Conservation (phyloP, 2,113 vertebrate genomes). For the Rafetus swinhoei region DNA sequence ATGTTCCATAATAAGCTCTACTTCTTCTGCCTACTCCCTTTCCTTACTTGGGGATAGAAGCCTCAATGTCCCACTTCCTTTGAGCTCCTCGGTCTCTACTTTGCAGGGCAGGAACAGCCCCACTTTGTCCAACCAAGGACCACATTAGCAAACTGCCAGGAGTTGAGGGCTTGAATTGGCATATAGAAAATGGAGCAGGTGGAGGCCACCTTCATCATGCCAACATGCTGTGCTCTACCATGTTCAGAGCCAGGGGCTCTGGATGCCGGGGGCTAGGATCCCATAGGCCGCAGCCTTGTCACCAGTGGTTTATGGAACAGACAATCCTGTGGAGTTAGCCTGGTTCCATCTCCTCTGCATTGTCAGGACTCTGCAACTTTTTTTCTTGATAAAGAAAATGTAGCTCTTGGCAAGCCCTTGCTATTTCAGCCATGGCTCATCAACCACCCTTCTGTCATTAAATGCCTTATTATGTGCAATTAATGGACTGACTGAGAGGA, state of each 20-base stretch:
- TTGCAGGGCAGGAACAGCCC: background rate
- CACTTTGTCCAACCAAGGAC: background rate
- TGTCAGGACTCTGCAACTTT: background rate
- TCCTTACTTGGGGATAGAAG: background rate
- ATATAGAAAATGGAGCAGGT: background rate
- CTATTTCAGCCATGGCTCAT: conserved; percentile 75
- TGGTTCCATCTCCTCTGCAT: background rate
- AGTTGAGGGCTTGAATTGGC: background rate
- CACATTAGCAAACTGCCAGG: background rate
- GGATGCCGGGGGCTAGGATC: background rate
- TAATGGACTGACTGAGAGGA: conserved; percentile 69
- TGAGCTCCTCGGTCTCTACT: background rate
- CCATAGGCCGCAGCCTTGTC: background rate
- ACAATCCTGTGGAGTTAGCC: background rate
- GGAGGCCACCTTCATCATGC: background rate
- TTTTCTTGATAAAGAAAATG: background rate
- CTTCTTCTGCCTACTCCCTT: background rate
- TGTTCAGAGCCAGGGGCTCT: background rate
- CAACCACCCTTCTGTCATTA: conserved; percentile 74
- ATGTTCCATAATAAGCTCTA: background rate
- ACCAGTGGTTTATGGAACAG: background rate
- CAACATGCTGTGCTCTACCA: background rate
- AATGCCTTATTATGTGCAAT: conserved; percentile 76
- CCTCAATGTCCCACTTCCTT: background rate
- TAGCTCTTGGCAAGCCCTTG: conserved; percentile 62